Conservation (phyloP, 2,113 vertebrate species). For the Eretmochelys imbricata region DNA sequence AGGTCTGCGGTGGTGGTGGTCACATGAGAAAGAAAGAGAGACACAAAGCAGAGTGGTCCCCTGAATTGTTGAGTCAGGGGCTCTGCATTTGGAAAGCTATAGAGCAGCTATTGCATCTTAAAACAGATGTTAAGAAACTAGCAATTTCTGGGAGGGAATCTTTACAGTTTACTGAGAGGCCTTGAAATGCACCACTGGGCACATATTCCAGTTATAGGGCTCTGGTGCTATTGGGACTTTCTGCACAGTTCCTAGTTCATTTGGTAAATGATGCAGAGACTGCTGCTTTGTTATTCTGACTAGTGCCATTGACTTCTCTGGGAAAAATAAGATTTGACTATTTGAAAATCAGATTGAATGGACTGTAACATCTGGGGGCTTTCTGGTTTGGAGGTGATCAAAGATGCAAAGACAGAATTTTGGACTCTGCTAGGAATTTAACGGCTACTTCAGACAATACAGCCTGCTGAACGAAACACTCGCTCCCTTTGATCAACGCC, state of each 20-base stretch:
- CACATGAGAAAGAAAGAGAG: neutral
- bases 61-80: neutral
- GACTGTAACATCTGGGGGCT: neutral
- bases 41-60: neutral
- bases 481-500: neutral
- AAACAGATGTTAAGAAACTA: fast-evolving
- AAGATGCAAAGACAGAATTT: neutral
- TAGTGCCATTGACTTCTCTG: neutral
- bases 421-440: neutral
- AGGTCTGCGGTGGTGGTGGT: neutral
- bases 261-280: neutral
- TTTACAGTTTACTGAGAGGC: neutral
- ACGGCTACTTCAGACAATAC: neutral
- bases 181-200: fast-evolving
- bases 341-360: neutral
- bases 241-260: neutral
- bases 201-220: fast-evolving
- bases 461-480: neutral
- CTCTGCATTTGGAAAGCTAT: neutral
- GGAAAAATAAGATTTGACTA: neutral
- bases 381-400: neutral
- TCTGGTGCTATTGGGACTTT: neutral
- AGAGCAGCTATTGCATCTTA: neutral
- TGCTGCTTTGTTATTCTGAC: neutral
- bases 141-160: neutral